These are phyloP conservation scores for Tylochromis polylepis DNA, from an alignment of 2,113 vertebrate species.

Conservation along the genomic window DNA sequence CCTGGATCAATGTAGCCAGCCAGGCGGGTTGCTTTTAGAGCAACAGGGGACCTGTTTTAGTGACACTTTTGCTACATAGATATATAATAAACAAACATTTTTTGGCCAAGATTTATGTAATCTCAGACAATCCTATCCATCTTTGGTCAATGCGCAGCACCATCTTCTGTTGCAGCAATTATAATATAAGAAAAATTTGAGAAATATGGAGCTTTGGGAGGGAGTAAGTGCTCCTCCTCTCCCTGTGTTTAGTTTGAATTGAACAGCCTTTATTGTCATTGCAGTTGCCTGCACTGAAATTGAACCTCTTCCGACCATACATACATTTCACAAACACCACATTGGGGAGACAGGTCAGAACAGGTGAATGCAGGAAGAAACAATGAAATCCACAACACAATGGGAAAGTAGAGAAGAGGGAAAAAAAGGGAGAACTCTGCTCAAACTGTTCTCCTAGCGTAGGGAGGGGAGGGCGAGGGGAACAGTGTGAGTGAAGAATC, in stretches of 20 bases:
- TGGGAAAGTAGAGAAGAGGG: no score
- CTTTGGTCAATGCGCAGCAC: not conserved
- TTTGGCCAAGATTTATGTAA: not conserved
- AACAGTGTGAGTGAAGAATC: no score
- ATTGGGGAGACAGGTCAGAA: no score
- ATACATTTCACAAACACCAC: no score
- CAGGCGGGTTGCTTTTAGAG: not conserved
- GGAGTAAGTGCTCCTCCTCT: not conserved
- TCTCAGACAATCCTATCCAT: not conserved
- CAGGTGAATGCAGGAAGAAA: no score
- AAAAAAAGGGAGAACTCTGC: no score
- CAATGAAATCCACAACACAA: no score
- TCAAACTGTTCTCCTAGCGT: no score
- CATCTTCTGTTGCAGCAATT: not conserved
- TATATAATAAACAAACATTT: not conserved
- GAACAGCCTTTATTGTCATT: no score
- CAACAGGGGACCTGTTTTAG: not conserved
- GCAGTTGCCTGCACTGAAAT: no score
- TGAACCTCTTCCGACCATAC: no score
- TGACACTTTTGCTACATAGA: not conserved
- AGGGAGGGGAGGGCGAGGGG: no score
- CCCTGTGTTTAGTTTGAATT: not conserved
- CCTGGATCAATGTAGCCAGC: not conserved
- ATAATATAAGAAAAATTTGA: not conserved
- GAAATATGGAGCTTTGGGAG: not conserved